phyloP scores from a whole-genome alignment of 2,113 vertebrate species.

The Phycodurus eques region DNA sequence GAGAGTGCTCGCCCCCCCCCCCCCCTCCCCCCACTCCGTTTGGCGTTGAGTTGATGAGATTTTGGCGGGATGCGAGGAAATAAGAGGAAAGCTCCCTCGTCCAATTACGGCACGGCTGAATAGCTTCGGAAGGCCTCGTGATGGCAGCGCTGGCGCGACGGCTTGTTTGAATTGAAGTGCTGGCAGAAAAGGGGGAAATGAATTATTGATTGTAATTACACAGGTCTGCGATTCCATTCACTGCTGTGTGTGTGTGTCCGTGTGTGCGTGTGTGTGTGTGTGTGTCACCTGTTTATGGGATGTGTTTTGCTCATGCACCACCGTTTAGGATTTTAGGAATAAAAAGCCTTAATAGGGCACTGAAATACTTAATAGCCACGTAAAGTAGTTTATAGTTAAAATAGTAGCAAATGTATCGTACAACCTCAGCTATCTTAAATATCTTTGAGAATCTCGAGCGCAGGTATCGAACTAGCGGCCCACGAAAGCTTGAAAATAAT shows the following conservation, averaged over 20 bases:
- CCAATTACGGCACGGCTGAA: conserved; percentile 64
- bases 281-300: conserved; percentile 50
- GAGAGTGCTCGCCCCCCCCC: conserved; percentile 42
- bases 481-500: neutral
- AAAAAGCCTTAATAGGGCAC: conserved; percentile 2
- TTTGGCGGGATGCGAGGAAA: conserved; percentile 37
- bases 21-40: conserved; percentile 11
- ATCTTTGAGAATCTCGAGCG: neutral
- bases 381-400: neutral
- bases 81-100: conserved; percentile 46
- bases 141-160: conserved; percentile 25
- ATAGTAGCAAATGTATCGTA: neutral
- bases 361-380: neutral
- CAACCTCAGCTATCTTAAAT: neutral
- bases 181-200: conserved; percentile 72
- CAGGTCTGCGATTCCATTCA: conserved; percentile 49
- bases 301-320: conserved; percentile 28
- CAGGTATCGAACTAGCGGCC: neutral
- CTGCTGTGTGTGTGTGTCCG: conserved; percentile 28
- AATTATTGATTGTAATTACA: conserved; percentile 78
- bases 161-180: conserved; percentile 67
- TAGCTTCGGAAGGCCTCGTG: conserved; percentile 55
- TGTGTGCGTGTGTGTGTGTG: conserved; percentile 16
- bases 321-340: conserved; percentile 11
- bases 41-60: conserved; percentile 61